Evolutionary conservation across 2,113 vertebrate species (phyloP).

Genomic region (Ovis canadensis): DNA sequence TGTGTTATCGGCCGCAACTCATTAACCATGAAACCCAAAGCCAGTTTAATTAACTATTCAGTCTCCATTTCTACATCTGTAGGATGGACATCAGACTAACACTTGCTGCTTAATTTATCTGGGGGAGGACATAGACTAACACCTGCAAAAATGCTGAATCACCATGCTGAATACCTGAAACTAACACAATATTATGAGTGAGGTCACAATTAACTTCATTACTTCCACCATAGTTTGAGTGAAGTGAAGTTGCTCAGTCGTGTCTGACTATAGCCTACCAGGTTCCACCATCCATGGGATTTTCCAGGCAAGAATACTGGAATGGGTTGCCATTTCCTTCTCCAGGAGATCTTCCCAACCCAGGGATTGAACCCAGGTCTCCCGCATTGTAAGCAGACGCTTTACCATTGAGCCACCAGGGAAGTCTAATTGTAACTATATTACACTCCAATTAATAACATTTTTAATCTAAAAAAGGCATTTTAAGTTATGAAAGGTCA

Average conservation of each 20-base stretch:
- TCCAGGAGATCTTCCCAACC: too few relatives aligned
- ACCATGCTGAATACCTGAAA: not conserved
- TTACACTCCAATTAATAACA: not conserved
- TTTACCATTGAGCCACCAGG: too few relatives aligned
- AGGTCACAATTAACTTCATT: too few relatives aligned
- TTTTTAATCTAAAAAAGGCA: not conserved
- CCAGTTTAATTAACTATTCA: not conserved
- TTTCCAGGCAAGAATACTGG: too few relatives aligned
- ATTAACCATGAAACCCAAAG: not conserved
- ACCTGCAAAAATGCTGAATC: not conserved
- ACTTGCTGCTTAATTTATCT: not conserved
- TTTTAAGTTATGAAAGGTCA: not conserved
- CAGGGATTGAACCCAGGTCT: too few relatives aligned
- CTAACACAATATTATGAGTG: not conserved
- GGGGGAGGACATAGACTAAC: not conserved
- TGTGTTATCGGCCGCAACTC: not conserved
- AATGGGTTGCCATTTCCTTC: too few relatives aligned
- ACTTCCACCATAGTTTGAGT: too few relatives aligned
- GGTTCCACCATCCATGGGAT: too few relatives aligned
- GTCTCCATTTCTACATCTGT: not conserved
- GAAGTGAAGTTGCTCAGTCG: too few relatives aligned
- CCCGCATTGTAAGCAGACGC: rapidly evolving
- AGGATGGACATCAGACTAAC: not conserved
- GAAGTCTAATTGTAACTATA: not conserved
- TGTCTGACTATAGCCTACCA: too few relatives aligned